Conservation (phyloP, 2,797 vertebrate species). For the Mormyrops attenuatus region DNA sequence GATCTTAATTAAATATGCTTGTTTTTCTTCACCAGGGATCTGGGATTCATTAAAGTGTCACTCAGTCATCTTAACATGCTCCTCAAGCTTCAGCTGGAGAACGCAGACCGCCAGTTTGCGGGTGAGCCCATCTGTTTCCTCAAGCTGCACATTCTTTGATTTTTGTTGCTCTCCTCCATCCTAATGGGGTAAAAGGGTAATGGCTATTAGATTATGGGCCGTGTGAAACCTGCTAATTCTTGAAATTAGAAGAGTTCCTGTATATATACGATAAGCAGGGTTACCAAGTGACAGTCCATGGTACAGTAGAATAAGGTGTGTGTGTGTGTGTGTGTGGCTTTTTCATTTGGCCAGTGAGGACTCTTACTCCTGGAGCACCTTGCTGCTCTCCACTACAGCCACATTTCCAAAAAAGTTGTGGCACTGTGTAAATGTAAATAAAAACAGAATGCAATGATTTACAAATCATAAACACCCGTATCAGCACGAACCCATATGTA, state of each 20-base stretch:
- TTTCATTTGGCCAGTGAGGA: neutral
- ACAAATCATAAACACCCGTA: neutral
- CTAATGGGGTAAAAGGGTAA: slow-evolving; percentile 14
- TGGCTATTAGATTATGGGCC: slow-evolving; percentile 29
- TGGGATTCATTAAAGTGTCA: slow-evolving; percentile 54
- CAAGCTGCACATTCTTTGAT: neutral
- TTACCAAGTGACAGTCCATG: slow-evolving; percentile 40
- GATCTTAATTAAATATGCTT: slow-evolving; percentile 5
- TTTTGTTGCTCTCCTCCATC: neutral
- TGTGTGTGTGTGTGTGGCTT: neutral
- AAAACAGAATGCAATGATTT: neutral
- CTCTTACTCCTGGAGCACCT: neutral
- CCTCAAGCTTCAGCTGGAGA: slow-evolving; percentile 31
- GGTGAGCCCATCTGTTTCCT: slow-evolving; percentile 42
- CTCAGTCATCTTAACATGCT: slow-evolving; percentile 47
- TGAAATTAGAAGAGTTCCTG: slow-evolving; percentile 23
- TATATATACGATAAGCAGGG: slow-evolving; percentile 23
- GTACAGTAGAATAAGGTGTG: neutral
- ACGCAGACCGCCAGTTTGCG: slow-evolving; percentile 39
- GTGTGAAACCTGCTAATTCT: slow-evolving; percentile 46
- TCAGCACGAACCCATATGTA: neutral
- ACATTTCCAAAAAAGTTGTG: neutral
- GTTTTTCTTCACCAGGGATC: slow-evolving; percentile 44
- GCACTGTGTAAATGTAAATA: neutral
- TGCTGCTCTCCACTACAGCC: neutral